Evolutionary conservation across 2,797 vertebrate genomes (phyloP).

Genomic region (Esox lucius): DNA sequence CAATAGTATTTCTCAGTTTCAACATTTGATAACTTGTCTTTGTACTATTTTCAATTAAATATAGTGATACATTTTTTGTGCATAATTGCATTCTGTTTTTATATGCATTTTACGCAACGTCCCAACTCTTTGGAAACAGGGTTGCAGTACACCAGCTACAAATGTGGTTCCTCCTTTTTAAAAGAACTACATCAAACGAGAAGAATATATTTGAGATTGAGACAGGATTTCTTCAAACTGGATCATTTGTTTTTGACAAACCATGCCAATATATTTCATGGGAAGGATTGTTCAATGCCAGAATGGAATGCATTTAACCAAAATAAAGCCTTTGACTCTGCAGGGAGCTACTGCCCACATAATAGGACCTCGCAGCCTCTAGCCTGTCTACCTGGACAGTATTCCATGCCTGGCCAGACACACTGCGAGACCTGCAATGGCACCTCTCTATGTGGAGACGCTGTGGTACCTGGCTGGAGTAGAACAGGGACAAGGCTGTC

Average conservation of each 20-base stretch:
- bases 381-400: conserved; percentile 65
- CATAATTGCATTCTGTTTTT: too few species aligned
- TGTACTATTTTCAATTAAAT: too few species aligned
- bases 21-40: too few species aligned
- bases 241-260: neutral
- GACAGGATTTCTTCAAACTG: neutral
- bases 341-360: conserved; percentile 78
- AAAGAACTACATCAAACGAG: neutral
- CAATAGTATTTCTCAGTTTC: too few species aligned
- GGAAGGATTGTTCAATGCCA: neutral
- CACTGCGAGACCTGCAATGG: conserved; percentile 69
- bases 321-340: neutral
- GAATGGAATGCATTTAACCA: conserved; percentile 17
- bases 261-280: neutral
- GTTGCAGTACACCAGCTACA: too few species aligned
- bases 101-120: too few species aligned
- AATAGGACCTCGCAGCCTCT: conserved; percentile 66
- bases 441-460: conserved; percentile 54
- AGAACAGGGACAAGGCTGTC: conserved; percentile 30
- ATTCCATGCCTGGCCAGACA: conserved; percentile 63
- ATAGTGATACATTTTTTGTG: too few species aligned
- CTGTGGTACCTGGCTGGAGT: conserved; percentile 49
- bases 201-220: neutral
- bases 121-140: too few species aligned
- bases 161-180: neutral